A percentile compares a stretch with the other conserved stretches of the same genome.
Evolutionary conservation across 2,888 invertebrate species (phyloP).

Genomic region (Antheraea assamensis): DNA sequence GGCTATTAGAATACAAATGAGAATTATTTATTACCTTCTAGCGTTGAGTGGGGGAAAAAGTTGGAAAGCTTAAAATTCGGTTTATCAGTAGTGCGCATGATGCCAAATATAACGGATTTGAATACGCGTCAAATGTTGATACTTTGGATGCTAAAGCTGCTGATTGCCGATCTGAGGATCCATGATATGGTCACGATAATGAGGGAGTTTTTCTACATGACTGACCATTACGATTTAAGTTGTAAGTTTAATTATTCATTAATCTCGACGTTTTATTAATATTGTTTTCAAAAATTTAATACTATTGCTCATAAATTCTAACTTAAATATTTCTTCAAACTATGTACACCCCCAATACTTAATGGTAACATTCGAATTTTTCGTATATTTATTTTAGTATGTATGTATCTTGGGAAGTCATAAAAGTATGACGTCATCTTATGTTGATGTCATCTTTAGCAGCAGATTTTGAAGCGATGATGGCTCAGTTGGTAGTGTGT

Average conservation of each 20-base stretch:
- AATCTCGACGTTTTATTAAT: not conserved
- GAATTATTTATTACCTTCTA: conserved; percentile 32
- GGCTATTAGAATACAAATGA: not conserved
- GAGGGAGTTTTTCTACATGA: conserved; percentile 59
- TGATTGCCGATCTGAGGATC: conserved; percentile 55
- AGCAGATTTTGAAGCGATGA: no score
- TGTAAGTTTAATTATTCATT: conserved; percentile 35
- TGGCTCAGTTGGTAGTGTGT: no score
- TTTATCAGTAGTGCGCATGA: conserved; percentile 57
- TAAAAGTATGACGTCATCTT: no score
- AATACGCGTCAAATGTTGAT: conserved; percentile 49
- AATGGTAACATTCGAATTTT: no score
- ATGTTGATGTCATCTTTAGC: no score
- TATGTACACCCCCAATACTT: no score
- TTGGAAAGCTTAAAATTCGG: conserved; percentile 58
- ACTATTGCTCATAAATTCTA: not conserved
- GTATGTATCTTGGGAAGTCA: no score
- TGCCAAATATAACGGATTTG: conserved; percentile 46
- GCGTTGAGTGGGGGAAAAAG: conserved; percentile 56
- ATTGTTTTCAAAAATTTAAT: not conserved
- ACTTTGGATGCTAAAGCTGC: conserved; percentile 55
- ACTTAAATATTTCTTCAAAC: no score
- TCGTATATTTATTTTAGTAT: no score
- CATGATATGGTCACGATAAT: conserved; percentile 60
- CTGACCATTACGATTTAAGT: conserved; percentile 56